A percentile compares a stretch with the other conserved stretches of the same genome.
Evolutionary conservation across 1,140 invertebrate species (phyloP).

Genomic region (Cotesia typhae): DNA sequence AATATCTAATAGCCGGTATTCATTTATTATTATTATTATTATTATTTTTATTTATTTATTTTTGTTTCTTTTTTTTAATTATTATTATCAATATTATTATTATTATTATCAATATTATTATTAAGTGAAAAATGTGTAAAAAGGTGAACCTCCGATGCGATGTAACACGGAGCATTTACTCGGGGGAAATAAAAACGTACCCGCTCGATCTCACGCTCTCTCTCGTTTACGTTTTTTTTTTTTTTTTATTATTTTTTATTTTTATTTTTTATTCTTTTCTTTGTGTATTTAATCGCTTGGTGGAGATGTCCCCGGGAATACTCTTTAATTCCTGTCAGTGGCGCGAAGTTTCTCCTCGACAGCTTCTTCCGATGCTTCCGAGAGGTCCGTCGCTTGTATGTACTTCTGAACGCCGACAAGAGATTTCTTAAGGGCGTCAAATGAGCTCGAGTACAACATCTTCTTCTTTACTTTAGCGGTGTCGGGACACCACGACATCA

Average conservation of each 20-base stretch:
- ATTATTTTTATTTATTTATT: constrained; percentile 30
- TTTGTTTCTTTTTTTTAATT: constrained; percentile 15
- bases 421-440: constrained; percentile 94
- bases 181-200: constrained; percentile 34
- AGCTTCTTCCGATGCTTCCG: constrained; percentile 89
- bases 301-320: constrained; percentile 44
- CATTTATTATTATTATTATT: constrained; percentile 47
- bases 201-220: constrained; percentile 29
- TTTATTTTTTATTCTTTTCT: constrained; percentile 30
- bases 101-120: constrained; percentile 10
- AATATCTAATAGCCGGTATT: constrained; percentile 55
- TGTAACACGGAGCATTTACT: constrained; percentile 58
- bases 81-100: not conserved
- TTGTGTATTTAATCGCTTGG: constrained; percentile 30
- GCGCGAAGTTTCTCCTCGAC: constrained; percentile 92
- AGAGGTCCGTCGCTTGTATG: constrained; percentile 93
- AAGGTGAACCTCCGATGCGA: constrained; percentile 59
- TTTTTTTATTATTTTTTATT: constrained; percentile 38
- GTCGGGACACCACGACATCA: constrained; percentile 98
- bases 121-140: constrained; percentile 64
- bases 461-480: constrained; percentile 98
- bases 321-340: constrained; percentile 87
- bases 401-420: constrained; percentile 96
- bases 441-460: constrained; percentile 98
- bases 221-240: constrained; percentile 28